Evolutionary conservation across 2,888 invertebrate genomes (phyloP).

Genomic region (Orthonychiurus folsomi): DNA sequence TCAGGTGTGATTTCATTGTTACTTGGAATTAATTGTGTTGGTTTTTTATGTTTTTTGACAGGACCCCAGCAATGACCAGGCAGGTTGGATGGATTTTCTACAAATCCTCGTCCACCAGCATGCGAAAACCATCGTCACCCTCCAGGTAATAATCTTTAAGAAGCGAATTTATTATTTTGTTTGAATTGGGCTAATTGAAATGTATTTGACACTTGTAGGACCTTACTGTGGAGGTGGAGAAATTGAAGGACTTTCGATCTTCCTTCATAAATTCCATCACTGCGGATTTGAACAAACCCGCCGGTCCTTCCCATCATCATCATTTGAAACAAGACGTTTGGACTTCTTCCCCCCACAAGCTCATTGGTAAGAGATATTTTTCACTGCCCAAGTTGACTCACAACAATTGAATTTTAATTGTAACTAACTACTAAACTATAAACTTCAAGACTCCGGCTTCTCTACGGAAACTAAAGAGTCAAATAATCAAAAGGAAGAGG

Average conservation of each 20-base stretch:
- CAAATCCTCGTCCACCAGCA: conserved; percentile 40
- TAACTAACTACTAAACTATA: too few species aligned
- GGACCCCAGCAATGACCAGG: conserved; percentile 20
- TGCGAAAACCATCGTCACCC: conserved; percentile 39
- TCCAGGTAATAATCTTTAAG: conserved; percentile 33
- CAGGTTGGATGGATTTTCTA: conserved; percentile 37
- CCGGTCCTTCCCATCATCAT: conserved; percentile 12
- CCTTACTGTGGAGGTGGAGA: conserved; percentile 27
- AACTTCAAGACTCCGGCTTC: conserved; percentile 33
- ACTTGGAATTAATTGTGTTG: neutral
- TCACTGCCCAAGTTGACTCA: neutral
- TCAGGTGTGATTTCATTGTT: too few species aligned
- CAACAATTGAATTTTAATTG: neutral
- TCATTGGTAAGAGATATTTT: neutral
- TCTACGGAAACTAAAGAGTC: conserved; percentile 36
- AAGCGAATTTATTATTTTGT: neutral
- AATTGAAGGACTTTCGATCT: conserved; percentile 31
- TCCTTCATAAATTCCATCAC: conserved; percentile 28
- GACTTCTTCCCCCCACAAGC: conserved; percentile 11
- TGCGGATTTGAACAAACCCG: conserved; percentile 11
- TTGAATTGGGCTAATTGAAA: too few species aligned
- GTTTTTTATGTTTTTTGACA: conserved; percentile 15
- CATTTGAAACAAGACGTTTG: conserved; percentile 11
- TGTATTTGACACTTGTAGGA: too few species aligned
- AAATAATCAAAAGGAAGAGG: conserved; percentile 33